Evolutionary conservation across 2,113 vertebrate species (phyloP).

Genomic region (Gracilinanus agilis): DNA sequence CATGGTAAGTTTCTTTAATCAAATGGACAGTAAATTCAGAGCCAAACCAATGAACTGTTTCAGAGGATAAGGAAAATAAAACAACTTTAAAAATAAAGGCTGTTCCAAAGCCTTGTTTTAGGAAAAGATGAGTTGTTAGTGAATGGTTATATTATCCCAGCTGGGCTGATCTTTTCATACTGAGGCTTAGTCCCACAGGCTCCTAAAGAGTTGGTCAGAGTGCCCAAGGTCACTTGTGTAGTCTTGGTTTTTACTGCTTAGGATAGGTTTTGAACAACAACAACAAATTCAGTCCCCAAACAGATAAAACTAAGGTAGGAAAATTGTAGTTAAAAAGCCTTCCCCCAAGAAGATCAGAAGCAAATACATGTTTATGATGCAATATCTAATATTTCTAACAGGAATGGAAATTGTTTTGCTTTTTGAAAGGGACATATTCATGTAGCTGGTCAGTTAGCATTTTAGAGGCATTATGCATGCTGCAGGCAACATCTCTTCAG

Average conservation of each 20-base stretch:
- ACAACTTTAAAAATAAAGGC: neutral
- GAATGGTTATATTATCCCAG: neutral
- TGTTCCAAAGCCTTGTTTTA: neutral
- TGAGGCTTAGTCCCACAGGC: neutral
- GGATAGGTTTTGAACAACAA: neutral
- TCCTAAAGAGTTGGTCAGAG: neutral
- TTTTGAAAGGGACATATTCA: constrained; percentile 8
- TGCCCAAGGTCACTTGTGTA: neutral
- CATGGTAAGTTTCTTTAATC: neutral
- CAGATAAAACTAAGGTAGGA: neutral
- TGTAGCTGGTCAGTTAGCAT: neutral
- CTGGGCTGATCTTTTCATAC: neutral
- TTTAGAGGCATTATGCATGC: neutral
- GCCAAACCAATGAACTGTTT: neutral
- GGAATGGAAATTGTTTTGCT: neutral
- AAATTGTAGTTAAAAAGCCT: neutral
- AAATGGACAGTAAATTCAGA: neutral
- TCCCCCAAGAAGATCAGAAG: neutral
- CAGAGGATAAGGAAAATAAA: neutral
- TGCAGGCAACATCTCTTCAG: neutral
- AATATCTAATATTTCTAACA: neutral
- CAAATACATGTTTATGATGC: neutral
- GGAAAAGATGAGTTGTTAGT: neutral
- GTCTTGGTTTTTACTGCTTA: neutral
- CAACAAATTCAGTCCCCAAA: neutral